Evolutionary conservation across 2,113 vertebrate genomes (phyloP).

Genomic region (Lota lota): DNA sequence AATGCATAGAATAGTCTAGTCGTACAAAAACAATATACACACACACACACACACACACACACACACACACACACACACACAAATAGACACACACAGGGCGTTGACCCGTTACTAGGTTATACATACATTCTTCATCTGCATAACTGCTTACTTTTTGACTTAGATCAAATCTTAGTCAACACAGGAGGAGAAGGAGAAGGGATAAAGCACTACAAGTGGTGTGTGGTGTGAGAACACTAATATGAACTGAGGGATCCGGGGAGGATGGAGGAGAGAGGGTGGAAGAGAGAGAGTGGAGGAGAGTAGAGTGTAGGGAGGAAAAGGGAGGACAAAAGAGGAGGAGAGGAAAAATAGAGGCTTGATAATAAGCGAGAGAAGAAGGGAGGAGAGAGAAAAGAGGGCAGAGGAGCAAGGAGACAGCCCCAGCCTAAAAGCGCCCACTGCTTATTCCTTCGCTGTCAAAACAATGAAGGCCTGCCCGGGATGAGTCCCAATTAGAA

Average conservation of each 20-base stretch:
- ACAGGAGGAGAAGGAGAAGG: too few relatives aligned
- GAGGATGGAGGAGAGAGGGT: too few relatives aligned
- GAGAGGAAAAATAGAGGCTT: not conserved
- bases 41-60: constrained; percentile 4
- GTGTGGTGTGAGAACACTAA: too few relatives aligned
- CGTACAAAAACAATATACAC: too few relatives aligned
- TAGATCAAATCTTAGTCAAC: too few relatives aligned
- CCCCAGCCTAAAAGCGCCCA: constrained; percentile 40
- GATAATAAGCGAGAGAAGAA: not conserved
- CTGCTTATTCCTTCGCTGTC: constrained; percentile 52
- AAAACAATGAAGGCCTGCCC: constrained; percentile 66
- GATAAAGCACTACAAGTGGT: too few relatives aligned
- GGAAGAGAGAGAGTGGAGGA: constrained; percentile 4
- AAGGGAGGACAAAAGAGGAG: not conserved
- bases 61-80: constrained; percentile 1
- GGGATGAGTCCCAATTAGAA: constrained; percentile 62
- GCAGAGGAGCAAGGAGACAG: constrained; percentile 14
- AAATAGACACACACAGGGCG: constrained; percentile 17
- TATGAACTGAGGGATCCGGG: too few relatives aligned
- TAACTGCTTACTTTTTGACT: too few relatives aligned
- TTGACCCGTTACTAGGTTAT: constrained; percentile 37
- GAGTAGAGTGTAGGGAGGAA: not conserved
- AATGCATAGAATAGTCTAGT: too few relatives aligned
- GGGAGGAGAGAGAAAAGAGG: not conserved
- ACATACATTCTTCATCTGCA: constrained; percentile 19